Percentiles rank a stretch among this genome's conserved stretches.
phyloP scores from a whole-genome alignment of 64 coral and sea anemone species.

The Orbicella faveolata region DNA sequence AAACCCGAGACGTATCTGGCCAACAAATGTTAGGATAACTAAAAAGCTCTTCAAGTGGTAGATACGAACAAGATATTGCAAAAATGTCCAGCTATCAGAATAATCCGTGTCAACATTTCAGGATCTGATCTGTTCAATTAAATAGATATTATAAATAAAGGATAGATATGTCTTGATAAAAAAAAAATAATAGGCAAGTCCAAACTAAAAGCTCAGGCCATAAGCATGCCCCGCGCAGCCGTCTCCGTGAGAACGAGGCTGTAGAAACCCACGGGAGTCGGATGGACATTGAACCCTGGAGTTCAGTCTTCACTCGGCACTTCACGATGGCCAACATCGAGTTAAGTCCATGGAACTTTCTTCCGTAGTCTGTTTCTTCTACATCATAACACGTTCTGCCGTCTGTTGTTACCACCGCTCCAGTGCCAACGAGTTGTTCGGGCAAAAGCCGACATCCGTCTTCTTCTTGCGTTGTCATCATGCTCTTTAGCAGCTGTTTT shows the following conservation, averaged over 20 bases:
- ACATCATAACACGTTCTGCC: slow-evolving; percentile 4
- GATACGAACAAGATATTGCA: background rate
- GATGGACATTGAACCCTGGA: background rate
- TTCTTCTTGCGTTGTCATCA: slow-evolving; percentile 46
- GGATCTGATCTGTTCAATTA: background rate
- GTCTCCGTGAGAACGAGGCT: background rate
- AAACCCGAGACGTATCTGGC: background rate
- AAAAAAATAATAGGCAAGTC: background rate
- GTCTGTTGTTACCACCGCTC: slow-evolving; percentile 25
- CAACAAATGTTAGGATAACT: background rate
- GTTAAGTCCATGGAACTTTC: background rate
- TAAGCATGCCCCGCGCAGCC: no score
- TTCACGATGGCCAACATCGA: background rate
- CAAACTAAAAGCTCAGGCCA: background rate
- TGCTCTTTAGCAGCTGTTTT: slow-evolving; percentile 79
- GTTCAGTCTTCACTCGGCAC: background rate
- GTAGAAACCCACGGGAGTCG: background rate
- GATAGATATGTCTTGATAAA: background rate
- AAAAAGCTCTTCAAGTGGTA: no score
- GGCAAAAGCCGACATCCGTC: slow-evolving; percentile 54
- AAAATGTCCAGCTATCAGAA: background rate
- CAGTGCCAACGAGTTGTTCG: slow-evolving; percentile 77
- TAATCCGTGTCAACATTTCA: background rate
- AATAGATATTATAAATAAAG: background rate
- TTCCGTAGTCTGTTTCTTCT: background rate